phyloP scores from a whole-genome alignment of 2,113 vertebrate species.

The Lonchura striata region DNA sequence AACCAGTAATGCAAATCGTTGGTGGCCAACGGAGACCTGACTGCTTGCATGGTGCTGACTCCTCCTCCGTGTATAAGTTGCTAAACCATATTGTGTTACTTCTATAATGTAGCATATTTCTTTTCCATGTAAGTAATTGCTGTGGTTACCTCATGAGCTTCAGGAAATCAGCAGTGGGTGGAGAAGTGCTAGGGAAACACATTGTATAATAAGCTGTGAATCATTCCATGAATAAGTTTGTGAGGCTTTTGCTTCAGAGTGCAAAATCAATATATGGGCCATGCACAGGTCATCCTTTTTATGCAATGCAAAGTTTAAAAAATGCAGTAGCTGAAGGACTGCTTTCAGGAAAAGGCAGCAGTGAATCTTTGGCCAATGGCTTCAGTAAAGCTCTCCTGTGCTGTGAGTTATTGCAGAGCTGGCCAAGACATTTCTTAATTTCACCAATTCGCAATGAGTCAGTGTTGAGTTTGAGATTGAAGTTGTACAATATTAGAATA shows the following conservation, averaged over 20 bases:
- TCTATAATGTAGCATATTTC: not conserved
- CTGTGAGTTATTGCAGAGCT: not conserved
- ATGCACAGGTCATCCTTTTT: not conserved
- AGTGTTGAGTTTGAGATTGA: not conserved
- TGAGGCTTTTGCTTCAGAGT: not conserved
- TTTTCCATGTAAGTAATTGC: not conserved
- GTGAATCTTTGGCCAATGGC: not conserved
- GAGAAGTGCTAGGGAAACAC: conserved; percentile 7
- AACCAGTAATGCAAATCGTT: not conserved
- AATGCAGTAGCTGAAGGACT: not conserved
- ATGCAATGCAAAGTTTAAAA: not conserved
- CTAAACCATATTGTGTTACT: not conserved
- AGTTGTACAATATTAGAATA: not conserved
- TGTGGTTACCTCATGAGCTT: conserved; percentile 19
- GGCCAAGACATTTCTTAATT: not conserved
- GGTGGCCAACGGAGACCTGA: not conserved
- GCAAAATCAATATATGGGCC: not conserved
- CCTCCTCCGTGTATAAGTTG: not conserved
- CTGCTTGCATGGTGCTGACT: not conserved
- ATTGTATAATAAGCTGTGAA: conserved; percentile 11
- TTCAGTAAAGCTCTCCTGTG: not conserved
- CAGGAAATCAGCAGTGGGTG: conserved; percentile 11
- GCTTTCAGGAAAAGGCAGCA: not conserved
- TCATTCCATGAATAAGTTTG: not conserved
- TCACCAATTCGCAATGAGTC: not conserved